These are phyloP conservation scores for Helleia helle DNA, from an alignment of 2,888 invertebrate genomes.

Conservation along the genomic window DNA sequence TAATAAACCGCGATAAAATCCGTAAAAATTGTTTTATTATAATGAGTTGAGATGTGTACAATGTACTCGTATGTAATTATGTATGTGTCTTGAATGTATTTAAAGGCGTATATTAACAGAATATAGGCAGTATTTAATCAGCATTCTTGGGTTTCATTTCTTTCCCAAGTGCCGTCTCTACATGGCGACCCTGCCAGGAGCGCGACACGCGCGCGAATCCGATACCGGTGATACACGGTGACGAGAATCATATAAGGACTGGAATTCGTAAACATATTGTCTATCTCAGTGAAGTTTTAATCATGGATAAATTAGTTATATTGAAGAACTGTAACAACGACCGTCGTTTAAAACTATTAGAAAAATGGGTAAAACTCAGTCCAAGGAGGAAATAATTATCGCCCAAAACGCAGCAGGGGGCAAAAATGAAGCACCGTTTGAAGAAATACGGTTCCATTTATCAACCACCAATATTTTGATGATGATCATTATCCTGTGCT, in stretches of 20 bases:
- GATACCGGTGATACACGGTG: constrained; percentile 1
- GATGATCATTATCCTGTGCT: background rate
- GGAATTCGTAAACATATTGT: too few relatives aligned
- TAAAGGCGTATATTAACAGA: too few relatives aligned
- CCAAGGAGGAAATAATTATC: background rate
- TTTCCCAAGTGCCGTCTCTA: too few relatives aligned
- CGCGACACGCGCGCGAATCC: background rate
- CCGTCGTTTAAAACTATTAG: background rate
- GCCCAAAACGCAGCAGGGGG: constrained; percentile 2
- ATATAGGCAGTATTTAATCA: too few relatives aligned
- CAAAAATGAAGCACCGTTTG: background rate
- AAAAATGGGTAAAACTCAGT: constrained; percentile 6
- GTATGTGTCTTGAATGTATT: too few relatives aligned
- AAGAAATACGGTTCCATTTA: background rate
- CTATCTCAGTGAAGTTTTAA: background rate
- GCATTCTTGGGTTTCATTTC: too few relatives aligned
- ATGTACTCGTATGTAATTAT: too few relatives aligned
- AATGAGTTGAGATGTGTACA: too few relatives aligned
- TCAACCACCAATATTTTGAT: background rate
- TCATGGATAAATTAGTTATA: background rate
- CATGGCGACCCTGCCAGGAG: constrained; percentile 7
- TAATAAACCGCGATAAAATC: too few relatives aligned
- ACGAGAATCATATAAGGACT: background rate
- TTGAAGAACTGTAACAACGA: background rate
- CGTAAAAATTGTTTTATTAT: too few relatives aligned